Evolutionary conservation across 2,888 invertebrate species (phyloP), one percentile per base, ranked within the genome.

Genomic region (Drosophila hamatofila): DNA sequence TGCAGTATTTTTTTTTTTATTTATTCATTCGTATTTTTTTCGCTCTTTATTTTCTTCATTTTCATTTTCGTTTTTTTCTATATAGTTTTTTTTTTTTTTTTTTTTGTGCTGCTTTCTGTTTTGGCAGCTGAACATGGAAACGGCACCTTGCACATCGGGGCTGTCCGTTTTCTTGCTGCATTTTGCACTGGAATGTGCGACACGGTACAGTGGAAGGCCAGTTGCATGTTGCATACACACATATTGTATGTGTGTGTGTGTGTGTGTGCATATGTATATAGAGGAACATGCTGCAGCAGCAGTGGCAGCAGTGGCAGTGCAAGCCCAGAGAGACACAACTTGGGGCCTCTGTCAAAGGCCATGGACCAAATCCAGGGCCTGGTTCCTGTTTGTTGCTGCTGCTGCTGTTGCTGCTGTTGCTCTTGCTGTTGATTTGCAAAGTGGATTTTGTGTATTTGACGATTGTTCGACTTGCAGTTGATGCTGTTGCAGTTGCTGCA

Each of bases 381-480:
- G 56, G 67, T 69, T 80, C 77, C 72, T 80, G 79, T 64, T 78
- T 71, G 49, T 18, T 12, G 49, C 18, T 48, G 48, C 0, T 49
- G 48, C 14, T 48, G 48, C 1, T 48, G 44, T 1, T 44, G 44
- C 1, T 44, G 48, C 3, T n/a, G n/a, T 2, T 48, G 48, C 9
- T 48, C 73, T 51, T 80, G 80, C 55, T 83, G 87, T 80, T 86
- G 89, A 88, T 88, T 84, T 84, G 83, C 81, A 86, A 88, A 84
- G 89, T 84, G 83, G 76, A 88, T 88, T 84, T 88, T 86, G 83
- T 84, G 83, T 88, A 84, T 88, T 83, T 84, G 83, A 84, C 81
- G 83, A 84, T 84, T 83, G 85, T 83, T 88, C 85, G 88, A 82
- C 84, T 82, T 74, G 83, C 61, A 48, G 67, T 62, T 72, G 51